These are phyloP conservation scores for Poecile atricapillus DNA, from an alignment of 2,113 vertebrate genomes.

Conservation along the genomic window DNA sequence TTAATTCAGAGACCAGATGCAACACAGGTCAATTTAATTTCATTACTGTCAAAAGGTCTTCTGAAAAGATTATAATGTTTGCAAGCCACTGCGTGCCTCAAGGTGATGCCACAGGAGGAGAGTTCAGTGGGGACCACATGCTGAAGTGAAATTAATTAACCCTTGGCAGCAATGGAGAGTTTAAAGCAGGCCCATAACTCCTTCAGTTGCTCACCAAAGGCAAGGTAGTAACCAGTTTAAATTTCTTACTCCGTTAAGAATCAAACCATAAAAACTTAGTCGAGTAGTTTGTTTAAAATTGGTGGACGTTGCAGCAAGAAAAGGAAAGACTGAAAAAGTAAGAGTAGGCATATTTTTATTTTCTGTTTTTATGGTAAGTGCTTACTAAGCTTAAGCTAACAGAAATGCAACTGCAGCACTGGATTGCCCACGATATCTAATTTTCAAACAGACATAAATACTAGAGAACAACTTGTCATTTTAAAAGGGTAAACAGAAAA, in stretches of 20 bases:
- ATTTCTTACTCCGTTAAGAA: background rate
- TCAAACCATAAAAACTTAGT: background rate
- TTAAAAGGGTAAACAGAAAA: constrained; percentile 73
- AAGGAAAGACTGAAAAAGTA: background rate
- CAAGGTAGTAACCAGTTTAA: background rate
- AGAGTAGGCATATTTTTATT: constrained; percentile 12
- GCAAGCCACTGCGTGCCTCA: background rate
- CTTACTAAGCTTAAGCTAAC: constrained; percentile 47
- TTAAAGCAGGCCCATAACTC: background rate
- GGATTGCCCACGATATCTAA: constrained; percentile 43
- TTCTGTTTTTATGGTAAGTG: constrained; percentile 16
- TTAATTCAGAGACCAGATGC: constrained; percentile 47
- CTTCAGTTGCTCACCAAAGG: background rate
- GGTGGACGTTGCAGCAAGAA: background rate
- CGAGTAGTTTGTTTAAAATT: background rate
- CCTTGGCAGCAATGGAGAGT: background rate
- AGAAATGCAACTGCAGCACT: constrained; percentile 1
- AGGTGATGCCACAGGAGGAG: constrained; percentile 41
- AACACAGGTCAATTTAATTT: constrained; percentile 64
- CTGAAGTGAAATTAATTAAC: constrained; percentile 61
- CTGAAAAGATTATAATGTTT: constrained; percentile 36
- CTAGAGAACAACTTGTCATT: constrained; percentile 65
- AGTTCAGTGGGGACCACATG: background rate
- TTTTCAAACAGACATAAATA: constrained; percentile 72
- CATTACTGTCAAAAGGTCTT: constrained; percentile 59